A percentile compares a stretch with the other conserved stretches of the same genome.
These are phyloP conservation scores for Macrotus californicus DNA, from an alignment of 2,113 vertebrate genomes.

Conservation along the genomic window DNA sequence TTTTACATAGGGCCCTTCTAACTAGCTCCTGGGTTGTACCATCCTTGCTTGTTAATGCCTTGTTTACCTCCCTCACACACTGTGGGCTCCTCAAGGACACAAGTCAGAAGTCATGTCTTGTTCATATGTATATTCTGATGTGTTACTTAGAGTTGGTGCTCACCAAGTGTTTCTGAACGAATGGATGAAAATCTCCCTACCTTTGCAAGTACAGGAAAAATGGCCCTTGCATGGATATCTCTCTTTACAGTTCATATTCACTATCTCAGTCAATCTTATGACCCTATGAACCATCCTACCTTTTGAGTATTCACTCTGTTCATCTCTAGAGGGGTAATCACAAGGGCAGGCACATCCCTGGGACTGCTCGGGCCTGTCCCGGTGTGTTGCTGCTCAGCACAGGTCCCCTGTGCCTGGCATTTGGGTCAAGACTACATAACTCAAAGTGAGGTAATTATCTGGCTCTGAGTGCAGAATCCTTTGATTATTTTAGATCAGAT, in stretches of 20 bases:
- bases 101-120: not conserved
- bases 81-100: not conserved
- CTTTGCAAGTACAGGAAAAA: not conserved
- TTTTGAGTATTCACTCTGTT: not conserved
- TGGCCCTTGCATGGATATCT: not conserved
- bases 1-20: not conserved
- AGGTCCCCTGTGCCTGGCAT: constrained; percentile 9
- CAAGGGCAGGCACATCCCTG: not conserved
- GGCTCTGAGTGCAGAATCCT: not conserved
- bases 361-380: not conserved
- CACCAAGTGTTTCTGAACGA: not conserved
- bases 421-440: not conserved
- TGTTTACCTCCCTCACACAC: not conserved
- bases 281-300: not conserved
- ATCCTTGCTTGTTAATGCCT: not conserved
- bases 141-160: not conserved
- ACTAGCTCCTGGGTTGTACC: not conserved
- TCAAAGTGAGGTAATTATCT: constrained; percentile 49
- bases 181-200: not conserved
- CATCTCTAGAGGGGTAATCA: not conserved
- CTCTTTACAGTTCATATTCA: not conserved
- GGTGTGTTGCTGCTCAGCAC: not conserved
- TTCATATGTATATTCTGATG: not conserved
- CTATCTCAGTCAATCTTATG: not conserved
- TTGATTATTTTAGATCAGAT: constrained; percentile 57